A percentile compares a stretch with the other conserved stretches of the same genome.
Evolutionary conservation across 2,888 invertebrate genomes (phyloP).

Genomic region (Heteromyza rotundicornis): DNA sequence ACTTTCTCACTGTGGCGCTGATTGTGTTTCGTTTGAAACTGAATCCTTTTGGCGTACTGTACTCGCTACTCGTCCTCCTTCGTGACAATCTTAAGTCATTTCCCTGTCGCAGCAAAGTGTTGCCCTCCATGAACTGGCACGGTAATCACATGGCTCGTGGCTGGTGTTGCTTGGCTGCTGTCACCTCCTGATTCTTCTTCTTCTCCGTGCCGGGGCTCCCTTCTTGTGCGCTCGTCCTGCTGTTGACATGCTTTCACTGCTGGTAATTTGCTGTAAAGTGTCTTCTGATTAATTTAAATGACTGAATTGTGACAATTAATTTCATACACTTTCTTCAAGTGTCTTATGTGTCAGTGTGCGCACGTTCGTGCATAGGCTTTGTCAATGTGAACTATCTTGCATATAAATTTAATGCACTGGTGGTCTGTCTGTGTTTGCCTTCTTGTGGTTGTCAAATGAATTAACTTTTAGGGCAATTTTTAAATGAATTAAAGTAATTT

Average conservation of each 20-base stretch:
- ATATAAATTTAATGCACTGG: background rate
- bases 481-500: too few relatives aligned
- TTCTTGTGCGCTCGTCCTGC: background rate
- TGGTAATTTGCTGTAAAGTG: conserved; percentile 31
- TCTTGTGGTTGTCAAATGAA: conserved; percentile 13
- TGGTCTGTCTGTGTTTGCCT: background rate
- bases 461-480: too few relatives aligned
- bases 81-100: too few relatives aligned
- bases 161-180: background rate
- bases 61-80: background rate
- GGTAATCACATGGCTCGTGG: background rate
- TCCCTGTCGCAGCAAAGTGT: too few relatives aligned
- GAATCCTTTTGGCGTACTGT: conserved; percentile 17
- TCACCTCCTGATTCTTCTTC: background rate
- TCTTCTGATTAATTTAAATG: conserved; percentile 37
- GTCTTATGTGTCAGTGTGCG: background rate
- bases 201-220: background rate
- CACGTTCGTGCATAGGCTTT: too few relatives aligned
- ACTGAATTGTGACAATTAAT: conserved; percentile 36
- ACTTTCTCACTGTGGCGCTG: background rate
- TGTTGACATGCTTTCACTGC: background rate
- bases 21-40: conserved; percentile 27
- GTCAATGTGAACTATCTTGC: too few relatives aligned
- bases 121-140: too few relatives aligned
- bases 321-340: conserved; percentile 11